phyloP scores from a whole-genome alignment of 2,113 vertebrate genomes.

The Chunga burmeisteri region DNA sequence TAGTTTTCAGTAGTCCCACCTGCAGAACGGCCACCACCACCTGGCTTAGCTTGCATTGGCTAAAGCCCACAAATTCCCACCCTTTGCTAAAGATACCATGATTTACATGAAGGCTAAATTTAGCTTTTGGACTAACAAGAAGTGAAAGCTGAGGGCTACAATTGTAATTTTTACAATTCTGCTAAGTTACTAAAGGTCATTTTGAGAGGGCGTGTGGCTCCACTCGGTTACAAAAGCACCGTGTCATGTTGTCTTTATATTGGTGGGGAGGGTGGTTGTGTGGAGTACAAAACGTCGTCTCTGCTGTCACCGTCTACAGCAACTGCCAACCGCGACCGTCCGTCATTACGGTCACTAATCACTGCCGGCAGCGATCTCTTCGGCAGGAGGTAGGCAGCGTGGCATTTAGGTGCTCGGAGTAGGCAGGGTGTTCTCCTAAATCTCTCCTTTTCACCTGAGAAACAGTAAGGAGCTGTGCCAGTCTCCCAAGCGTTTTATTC shows the following conservation, averaged over 20 bases:
- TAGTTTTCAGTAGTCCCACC: conserved; percentile 44
- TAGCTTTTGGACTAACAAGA: not conserved
- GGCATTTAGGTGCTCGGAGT: not conserved
- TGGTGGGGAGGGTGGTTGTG: not conserved
- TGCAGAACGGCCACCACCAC: conserved; percentile 7
- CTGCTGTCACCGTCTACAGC: not conserved
- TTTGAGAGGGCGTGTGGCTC: not conserved
- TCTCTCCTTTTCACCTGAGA: not conserved
- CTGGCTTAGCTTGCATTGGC: not conserved
- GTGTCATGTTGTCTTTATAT: not conserved
- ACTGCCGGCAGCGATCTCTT: not conserved
- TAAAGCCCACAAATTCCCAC: conserved; percentile 15
- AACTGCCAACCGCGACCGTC: rapidly evolving
- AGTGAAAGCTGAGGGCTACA: conserved; percentile 47
- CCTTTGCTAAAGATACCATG: not conserved
- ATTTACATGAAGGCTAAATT: not conserved
- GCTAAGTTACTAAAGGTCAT: not conserved
- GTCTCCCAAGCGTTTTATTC: not conserved
- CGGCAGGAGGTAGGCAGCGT: not conserved
- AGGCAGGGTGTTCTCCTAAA: not conserved
- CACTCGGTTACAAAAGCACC: not conserved
- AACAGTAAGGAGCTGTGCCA: not conserved
- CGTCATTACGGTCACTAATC: not conserved
- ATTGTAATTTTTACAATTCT: conserved; percentile 4
- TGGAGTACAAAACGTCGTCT: not conserved